These are phyloP conservation scores for Chlorops oryzae DNA, from an alignment of 1,140 invertebrate species.

Conservation along the genomic window DNA sequence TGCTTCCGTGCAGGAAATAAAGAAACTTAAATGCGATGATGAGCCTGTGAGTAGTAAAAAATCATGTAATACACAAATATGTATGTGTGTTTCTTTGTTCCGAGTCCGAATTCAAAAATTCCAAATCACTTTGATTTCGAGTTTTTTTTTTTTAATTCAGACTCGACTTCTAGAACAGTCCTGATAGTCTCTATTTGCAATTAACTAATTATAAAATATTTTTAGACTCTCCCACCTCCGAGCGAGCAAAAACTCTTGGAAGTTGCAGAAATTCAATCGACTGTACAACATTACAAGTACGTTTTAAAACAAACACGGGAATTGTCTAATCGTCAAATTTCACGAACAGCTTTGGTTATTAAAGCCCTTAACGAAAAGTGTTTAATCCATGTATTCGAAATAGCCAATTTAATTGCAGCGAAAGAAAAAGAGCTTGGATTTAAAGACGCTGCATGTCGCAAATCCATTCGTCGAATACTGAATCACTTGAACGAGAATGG, in stretches of 20 bases:
- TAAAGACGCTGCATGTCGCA: constrained; percentile 28
- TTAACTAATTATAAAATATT: too few species aligned
- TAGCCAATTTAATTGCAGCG: constrained; percentile 17
- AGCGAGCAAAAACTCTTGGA: too few species aligned
- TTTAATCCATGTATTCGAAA: constrained; percentile 14
- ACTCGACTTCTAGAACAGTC: too few species aligned
- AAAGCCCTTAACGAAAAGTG: constrained; percentile 24
- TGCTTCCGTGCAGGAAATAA: constrained; percentile 1
- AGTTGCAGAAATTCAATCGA: too few species aligned
- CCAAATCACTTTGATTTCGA: too few species aligned
- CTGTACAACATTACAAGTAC: constrained; percentile 16
- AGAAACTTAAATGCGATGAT: constrained; percentile 25
- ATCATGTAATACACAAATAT: background rate
- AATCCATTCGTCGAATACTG: constrained; percentile 31
- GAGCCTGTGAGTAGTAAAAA: constrained; percentile 23
- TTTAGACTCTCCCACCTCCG: too few species aligned
- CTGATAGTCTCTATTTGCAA: too few species aligned
- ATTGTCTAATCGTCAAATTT: constrained; percentile 2
- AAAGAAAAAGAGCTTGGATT: constrained; percentile 19
- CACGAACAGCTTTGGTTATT: constrained; percentile 1
- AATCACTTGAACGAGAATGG: constrained; percentile 16
- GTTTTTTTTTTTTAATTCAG: too few species aligned
- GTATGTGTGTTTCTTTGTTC: too few species aligned
- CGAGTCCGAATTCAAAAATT: too few species aligned
- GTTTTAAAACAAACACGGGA: too few species aligned